Conservation (phyloP, 2,113 vertebrate species). For the Mungos mungo region DNA sequence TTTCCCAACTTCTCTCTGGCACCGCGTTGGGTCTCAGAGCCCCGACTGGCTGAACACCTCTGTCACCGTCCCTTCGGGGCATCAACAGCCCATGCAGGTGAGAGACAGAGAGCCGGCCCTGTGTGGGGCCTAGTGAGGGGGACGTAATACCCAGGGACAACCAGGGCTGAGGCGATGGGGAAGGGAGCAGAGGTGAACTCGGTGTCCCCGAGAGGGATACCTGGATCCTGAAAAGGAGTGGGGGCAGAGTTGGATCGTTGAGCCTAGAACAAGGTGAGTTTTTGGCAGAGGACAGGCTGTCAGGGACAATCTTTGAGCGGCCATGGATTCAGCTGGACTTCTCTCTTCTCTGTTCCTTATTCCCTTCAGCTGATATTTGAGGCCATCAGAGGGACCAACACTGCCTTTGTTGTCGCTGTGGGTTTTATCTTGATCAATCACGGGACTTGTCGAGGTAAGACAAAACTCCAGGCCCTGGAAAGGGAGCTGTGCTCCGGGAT, state of each 20-base stretch:
- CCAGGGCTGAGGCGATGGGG: background rate
- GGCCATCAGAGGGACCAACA: slow-evolving; percentile 13
- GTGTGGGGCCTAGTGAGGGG: background rate
- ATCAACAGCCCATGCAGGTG: slow-evolving; percentile 79
- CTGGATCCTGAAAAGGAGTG: background rate
- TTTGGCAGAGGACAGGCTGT: background rate
- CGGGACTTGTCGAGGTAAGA: slow-evolving; percentile 56
- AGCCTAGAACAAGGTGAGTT: no score
- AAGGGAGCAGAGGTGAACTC: background rate
- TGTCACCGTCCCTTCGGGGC: slow-evolving; percentile 79
- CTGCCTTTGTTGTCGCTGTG: slow-evolving; percentile 36
- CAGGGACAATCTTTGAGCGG: accelerated
- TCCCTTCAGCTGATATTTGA: slow-evolving; percentile 64
- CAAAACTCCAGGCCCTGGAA: background rate
- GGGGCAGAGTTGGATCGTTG: background rate
- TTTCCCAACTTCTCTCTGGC: slow-evolving; percentile 79
- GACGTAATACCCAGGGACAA: no score
- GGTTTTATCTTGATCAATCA: slow-evolving; percentile 48
- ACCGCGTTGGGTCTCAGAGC: slow-evolving; percentile 83
- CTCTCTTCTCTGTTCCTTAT: background rate
- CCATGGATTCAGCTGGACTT: background rate
- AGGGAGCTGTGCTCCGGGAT: accelerated
- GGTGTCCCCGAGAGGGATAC: background rate
- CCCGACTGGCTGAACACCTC: slow-evolving; percentile 83
- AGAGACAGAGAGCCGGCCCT: slow-evolving; percentile 46